These are phyloP conservation scores for Myodes glareolus DNA, from an alignment of 2,113 vertebrate species.

Conservation along the genomic window DNA sequence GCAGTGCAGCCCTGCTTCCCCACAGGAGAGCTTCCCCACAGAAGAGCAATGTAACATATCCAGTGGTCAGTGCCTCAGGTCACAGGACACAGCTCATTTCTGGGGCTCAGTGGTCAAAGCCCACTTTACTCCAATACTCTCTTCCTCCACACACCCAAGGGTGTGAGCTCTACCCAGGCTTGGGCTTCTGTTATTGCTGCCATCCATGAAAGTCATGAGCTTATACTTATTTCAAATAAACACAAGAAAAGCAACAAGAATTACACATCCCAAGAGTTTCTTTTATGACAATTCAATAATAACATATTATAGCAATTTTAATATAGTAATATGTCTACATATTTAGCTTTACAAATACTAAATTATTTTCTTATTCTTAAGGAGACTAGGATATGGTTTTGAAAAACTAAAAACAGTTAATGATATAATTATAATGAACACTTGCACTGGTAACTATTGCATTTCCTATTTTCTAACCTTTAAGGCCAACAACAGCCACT, in stretches of 20 bases:
- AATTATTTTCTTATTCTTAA: slow-evolving; percentile 46
- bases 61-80: background rate
- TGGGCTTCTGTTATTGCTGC: background rate
- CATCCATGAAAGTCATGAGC: background rate
- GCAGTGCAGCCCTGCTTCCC: background rate
- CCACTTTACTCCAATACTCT: background rate
- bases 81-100: background rate
- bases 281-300: background rate
- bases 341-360: slow-evolving; percentile 29
- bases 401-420: slow-evolving; percentile 22
- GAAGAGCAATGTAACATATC: background rate
- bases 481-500: background rate
- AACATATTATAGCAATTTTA: background rate
- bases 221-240: background rate
- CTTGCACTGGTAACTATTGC: background rate
- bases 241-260: background rate
- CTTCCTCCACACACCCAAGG: background rate
- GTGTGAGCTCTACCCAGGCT: background rate
- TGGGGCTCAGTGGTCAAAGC: background rate
- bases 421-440: slow-evolving; percentile 20
- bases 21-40: background rate
- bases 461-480: background rate
- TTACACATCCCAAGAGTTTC: background rate
- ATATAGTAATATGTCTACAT: background rate
- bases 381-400: background rate